These are phyloP conservation scores for Stigmatopora nigra DNA, from an alignment of 2,113 vertebrate species.

Conservation along the genomic window DNA sequence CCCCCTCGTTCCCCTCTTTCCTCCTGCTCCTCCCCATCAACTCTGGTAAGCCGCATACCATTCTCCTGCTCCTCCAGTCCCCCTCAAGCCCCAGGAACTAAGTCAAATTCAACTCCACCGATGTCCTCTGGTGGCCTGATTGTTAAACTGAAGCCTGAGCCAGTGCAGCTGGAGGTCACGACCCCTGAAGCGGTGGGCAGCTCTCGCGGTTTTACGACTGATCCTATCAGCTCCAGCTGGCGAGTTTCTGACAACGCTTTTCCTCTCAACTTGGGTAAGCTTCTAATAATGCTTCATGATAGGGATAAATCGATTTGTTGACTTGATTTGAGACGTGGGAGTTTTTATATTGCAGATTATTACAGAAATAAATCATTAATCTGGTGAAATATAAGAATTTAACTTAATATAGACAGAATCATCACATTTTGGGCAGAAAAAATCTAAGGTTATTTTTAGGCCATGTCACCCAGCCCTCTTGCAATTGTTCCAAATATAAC, in stretches of 20 bases:
- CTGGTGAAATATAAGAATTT: too few relatives aligned
- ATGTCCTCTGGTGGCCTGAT: conserved; percentile 38
- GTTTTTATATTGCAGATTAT: too few relatives aligned
- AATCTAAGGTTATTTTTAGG: too few relatives aligned
- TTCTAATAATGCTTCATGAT: not conserved
- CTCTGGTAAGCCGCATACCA: conserved; percentile 51
- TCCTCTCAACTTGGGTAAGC: conserved; percentile 67
- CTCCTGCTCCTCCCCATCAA: conserved; percentile 52
- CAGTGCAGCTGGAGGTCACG: conserved; percentile 69
- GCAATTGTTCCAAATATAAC: not conserved
- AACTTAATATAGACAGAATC: too few relatives aligned
- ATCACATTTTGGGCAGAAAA: too few relatives aligned
- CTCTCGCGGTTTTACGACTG: conserved; percentile 34
- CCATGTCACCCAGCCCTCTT: too few relatives aligned
- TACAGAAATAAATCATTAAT: too few relatives aligned
- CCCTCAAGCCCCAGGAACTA: conserved; percentile 47
- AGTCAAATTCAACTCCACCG: conserved; percentile 40
- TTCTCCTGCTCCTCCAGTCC: conserved; percentile 61
- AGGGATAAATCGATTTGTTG: too few relatives aligned
- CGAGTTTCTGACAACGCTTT: conserved; percentile 52
- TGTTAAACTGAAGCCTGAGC: conserved; percentile 69
- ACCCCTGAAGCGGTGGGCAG: conserved; percentile 29
- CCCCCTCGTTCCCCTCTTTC: conserved; percentile 56
- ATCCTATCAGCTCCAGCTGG: conserved; percentile 54
- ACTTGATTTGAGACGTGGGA: too few relatives aligned